A percentile compares a stretch with the other conserved stretches of the same genome.
phyloP scores from a whole-genome alignment of 2,888 invertebrate genomes.

The Holacanthella duospinosa region DNA sequence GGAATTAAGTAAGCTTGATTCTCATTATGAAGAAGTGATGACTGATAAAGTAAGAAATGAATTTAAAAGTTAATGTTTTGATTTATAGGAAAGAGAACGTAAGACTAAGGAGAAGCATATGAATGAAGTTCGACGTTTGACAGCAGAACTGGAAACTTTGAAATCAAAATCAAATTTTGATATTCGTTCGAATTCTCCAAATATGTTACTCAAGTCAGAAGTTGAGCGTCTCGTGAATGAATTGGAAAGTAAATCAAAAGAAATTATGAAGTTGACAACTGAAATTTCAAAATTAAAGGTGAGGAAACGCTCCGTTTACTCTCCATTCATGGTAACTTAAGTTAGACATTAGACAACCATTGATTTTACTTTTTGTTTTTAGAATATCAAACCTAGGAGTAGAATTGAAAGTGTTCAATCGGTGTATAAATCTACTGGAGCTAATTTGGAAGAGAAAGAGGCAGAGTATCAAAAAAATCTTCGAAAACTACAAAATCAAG shows the following conservation, averaged over 20 bases:
- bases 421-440: neutral
- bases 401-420: neutral
- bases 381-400: neutral
- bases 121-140: slow-evolving; percentile 22
- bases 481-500: slow-evolving; percentile 26
- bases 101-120: slow-evolving; percentile 17
- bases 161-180: slow-evolving; percentile 24
- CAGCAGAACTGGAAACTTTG: slow-evolving; percentile 30
- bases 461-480: slow-evolving; percentile 30
- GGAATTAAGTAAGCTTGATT: too few species aligned
- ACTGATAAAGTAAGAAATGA: too few species aligned
- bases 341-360: too few species aligned
- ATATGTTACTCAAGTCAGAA: slow-evolving; percentile 2
- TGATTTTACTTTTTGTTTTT: neutral
- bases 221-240: slow-evolving; percentile 20
- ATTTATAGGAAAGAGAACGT: neutral
- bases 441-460: slow-evolving; percentile 24
- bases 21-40: too few species aligned
- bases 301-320: too few species aligned
- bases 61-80: too few species aligned
- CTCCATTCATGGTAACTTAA: too few species aligned
- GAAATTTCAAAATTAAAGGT: too few species aligned
- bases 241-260: slow-evolving; percentile 23
- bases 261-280: slow-evolving; percentile 19
- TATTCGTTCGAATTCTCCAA: slow-evolving; percentile 15